Evolutionary conservation across 2,888 invertebrate genomes (phyloP).

Genomic region (Thereva unica): DNA sequence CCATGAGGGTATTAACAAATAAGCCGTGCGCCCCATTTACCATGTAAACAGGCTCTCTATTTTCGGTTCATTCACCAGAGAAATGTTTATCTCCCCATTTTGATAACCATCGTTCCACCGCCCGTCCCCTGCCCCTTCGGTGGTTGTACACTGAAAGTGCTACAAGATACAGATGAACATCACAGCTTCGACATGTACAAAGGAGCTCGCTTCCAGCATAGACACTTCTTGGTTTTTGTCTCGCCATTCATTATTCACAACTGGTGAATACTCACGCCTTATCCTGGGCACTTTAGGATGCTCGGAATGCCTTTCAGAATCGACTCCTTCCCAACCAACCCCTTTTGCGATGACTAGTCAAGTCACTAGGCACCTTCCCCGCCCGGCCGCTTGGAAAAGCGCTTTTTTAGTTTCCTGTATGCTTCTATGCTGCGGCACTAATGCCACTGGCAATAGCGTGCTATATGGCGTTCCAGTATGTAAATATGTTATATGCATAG

Average conservation of each 20-base stretch:
- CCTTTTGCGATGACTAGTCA: conserved; percentile 5
- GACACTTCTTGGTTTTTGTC: conserved; percentile 8
- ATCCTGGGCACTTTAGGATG: neutral
- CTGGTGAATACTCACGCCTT: conserved; percentile 6
- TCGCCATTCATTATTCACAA: conserved; percentile 21
- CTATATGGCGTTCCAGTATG: too few relatives aligned
- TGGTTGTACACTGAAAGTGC: too few relatives aligned
- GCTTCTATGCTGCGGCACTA: too few relatives aligned
- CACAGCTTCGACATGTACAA: neutral
- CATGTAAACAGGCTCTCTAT: conserved; percentile 26
- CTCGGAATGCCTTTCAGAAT: neutral
- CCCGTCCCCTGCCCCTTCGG: neutral
- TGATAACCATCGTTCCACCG: neutral
- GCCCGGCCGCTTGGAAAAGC: too few relatives aligned
- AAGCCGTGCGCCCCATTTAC: conserved; percentile 23
- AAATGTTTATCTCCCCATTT: neutral
- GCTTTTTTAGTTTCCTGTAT: too few relatives aligned
- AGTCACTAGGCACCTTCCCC: neutral
- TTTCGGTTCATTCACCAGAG: conserved; percentile 22
- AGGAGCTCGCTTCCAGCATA: neutral
- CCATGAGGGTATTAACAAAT: neutral
- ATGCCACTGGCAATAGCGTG: too few relatives aligned
- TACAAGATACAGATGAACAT: neutral
- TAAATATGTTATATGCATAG: too few relatives aligned
- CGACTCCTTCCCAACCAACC: neutral